Conservation (phyloP, 2,797 vertebrate genomes). For the Helostoma temminkii region DNA sequence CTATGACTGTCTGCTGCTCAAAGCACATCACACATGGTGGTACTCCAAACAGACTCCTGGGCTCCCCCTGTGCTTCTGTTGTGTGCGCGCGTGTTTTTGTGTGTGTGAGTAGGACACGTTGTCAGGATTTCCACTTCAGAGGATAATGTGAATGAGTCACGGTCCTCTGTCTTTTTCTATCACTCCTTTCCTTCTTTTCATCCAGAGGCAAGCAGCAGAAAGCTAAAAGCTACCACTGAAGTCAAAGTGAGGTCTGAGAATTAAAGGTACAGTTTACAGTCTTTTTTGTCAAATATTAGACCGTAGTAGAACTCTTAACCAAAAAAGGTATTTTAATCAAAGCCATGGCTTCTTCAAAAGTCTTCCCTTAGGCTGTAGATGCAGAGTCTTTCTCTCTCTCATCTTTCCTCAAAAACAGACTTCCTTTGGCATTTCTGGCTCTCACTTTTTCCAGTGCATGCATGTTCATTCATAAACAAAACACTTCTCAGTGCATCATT, state of each 20-base stretch:
- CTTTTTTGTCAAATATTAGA: not conserved
- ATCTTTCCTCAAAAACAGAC: slow-evolving; percentile 6
- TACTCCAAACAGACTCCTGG: slow-evolving; percentile 66
- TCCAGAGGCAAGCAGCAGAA: slow-evolving; percentile 62
- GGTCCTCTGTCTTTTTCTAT: slow-evolving; percentile 46
- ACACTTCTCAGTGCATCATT: not conserved
- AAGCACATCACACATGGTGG: slow-evolving; percentile 70
- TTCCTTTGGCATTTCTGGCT: slow-evolving; percentile 17
- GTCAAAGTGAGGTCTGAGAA: slow-evolving; percentile 50
- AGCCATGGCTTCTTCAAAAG: slow-evolving; percentile 1
- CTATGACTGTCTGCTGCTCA: slow-evolving; percentile 53
- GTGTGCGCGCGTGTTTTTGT: slow-evolving; percentile 24
- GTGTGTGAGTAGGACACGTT: slow-evolving; percentile 54
- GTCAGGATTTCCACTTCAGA: slow-evolving; percentile 80
- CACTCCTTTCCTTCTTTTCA: slow-evolving; percentile 46
- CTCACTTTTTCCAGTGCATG: not conserved
- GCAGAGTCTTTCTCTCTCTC: slow-evolving; percentile 2
- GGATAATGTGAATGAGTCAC: slow-evolving; percentile 79
- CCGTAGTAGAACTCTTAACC: not conserved
- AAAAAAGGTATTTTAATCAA: not conserved
- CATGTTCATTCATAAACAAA: slow-evolving; percentile 7
- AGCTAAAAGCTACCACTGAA: slow-evolving; percentile 60
- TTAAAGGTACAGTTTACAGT: slow-evolving; percentile 26
- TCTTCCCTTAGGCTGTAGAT: slow-evolving; percentile 10
- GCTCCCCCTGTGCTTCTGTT: slow-evolving; percentile 32